A percentile compares a stretch with the other conserved stretches of the same genome.
Evolutionary conservation across 2,797 vertebrate genomes (phyloP).

Genomic region (Melopsittacus undulatus): DNA sequence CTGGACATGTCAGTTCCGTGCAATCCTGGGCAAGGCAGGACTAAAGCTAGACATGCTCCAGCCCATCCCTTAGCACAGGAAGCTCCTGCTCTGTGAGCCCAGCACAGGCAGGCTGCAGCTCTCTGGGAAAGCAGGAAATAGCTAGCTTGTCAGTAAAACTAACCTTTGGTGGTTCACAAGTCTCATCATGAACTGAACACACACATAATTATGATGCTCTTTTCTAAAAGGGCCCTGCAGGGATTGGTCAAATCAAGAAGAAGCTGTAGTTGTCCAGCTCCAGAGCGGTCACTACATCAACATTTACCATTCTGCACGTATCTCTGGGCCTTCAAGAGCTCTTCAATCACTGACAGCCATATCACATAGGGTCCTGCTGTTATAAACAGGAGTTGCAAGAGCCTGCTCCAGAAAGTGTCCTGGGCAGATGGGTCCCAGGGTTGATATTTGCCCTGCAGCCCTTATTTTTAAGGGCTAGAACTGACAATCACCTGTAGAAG

Average conservation of each 20-base stretch:
- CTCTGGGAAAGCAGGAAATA: not conserved
- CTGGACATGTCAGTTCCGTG: not conserved
- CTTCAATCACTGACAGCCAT: not conserved
- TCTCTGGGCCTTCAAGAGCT: not conserved
- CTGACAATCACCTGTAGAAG: not conserved
- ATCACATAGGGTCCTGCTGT: not conserved
- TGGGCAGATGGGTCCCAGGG: not conserved
- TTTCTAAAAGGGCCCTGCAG: not conserved
- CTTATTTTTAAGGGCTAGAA: not conserved
- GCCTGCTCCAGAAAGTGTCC: not conserved
- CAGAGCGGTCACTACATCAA: not conserved
- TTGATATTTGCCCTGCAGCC: not conserved
- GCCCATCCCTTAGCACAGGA: not conserved
- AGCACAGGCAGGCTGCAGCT: not conserved
- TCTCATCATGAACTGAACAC: not conserved
- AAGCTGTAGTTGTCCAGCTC: not conserved
- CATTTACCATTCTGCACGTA: not conserved
- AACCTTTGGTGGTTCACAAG: not conserved
- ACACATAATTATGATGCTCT: not conserved
- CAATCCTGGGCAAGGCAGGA: not conserved
- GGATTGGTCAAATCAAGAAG: not conserved
- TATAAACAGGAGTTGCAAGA: not conserved
- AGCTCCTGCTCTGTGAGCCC: not conserved
- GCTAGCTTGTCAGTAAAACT: not conserved
- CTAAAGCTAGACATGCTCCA: not conserved